These are phyloP conservation scores for Nymphalis polychloros DNA, from an alignment of 2,888 invertebrate genomes.

Conservation along the genomic window DNA sequence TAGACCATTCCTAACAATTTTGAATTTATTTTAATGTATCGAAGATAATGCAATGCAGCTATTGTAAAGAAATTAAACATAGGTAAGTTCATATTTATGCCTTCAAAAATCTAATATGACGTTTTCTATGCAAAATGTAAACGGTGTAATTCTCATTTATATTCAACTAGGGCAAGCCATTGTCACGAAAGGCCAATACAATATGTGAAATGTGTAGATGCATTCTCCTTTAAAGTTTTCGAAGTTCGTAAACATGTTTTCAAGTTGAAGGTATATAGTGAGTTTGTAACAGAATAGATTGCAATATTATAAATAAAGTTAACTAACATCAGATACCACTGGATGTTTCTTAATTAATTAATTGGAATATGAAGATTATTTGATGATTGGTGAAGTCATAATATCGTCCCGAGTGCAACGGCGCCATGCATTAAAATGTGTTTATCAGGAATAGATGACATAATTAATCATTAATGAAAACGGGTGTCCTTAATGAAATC, in stretches of 20 bases:
- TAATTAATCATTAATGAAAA: too few relatives aligned
- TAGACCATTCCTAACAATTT: too few relatives aligned
- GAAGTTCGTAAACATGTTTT: conserved; percentile 41
- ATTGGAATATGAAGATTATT: background rate
- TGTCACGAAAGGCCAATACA: conserved; percentile 34
- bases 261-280: conserved; percentile 32
- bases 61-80: too few relatives aligned
- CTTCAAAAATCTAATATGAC: background rate
- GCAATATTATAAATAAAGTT: conserved; percentile 20
- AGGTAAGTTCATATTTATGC: background rate
- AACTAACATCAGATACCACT: background rate
- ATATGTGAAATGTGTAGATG: conserved; percentile 35
- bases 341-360: background rate
- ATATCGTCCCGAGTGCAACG: too few relatives aligned
- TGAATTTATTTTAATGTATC: too few relatives aligned
- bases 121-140: background rate
- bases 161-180: conserved; percentile 11
- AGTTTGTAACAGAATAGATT: conserved; percentile 31
- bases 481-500: too few relatives aligned
- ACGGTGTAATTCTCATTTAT: conserved; percentile 3
- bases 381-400: background rate
- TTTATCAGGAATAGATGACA: too few relatives aligned
- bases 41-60: too few relatives aligned
- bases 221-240: conserved; percentile 38
- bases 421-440: too few relatives aligned